These are phyloP conservation scores for Varecia variegata DNA, from an alignment of 2,797 vertebrate genomes.

Conservation along the genomic window DNA sequence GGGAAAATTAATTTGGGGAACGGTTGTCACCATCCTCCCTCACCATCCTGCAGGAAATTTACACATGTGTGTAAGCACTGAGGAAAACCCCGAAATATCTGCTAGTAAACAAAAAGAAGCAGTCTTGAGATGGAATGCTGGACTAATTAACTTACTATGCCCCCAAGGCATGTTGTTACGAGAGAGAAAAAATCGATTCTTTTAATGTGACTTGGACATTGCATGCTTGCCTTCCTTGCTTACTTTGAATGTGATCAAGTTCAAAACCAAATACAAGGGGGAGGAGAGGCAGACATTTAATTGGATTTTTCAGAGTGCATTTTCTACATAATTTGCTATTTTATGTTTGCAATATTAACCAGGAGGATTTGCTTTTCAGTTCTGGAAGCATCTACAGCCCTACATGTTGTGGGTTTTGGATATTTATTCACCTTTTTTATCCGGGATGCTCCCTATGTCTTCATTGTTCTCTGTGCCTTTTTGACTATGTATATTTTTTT, in stretches of 20 bases:
- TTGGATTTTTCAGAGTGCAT: neutral
- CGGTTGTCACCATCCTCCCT: neutral
- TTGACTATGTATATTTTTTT: neutral
- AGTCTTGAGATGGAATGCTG: neutral
- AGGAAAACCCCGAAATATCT: neutral
- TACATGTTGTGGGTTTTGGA: neutral
- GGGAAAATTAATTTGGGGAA: conserved; percentile 45
- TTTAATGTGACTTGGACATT: neutral
- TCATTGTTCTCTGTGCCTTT: neutral
- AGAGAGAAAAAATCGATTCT: neutral
- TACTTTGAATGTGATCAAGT: conserved; percentile 23
- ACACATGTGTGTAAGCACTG: neutral
- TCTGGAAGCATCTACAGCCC: neutral
- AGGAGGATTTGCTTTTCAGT: neutral
- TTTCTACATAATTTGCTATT: neutral
- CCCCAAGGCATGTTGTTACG: neutral
- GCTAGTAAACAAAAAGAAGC: neutral
- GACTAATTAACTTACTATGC: neutral
- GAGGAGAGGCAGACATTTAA: neutral
- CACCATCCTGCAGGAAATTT: conserved; percentile 10
- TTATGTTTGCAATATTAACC: neutral
- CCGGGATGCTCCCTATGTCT: neutral
- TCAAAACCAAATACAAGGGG: conserved; percentile 10
- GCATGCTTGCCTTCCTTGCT: neutral
- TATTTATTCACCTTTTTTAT: neutral